Evolutionary conservation across 2,888 invertebrate species (phyloP).

Genomic region (Eucriotettix oculatus): DNA sequence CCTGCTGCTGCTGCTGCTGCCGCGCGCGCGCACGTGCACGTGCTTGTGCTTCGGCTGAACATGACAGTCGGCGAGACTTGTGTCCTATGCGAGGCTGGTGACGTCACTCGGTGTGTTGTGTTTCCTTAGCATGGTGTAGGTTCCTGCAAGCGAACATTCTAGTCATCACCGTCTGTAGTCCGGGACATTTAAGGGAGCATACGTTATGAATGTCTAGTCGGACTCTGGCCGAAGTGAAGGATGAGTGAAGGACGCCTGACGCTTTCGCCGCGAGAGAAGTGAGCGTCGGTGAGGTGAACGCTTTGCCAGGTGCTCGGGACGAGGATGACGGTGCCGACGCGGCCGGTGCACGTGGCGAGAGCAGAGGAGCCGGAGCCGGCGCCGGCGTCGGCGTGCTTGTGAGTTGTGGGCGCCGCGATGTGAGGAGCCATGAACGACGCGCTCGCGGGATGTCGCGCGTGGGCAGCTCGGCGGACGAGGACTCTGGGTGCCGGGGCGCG

Average conservation of each 20-base stretch:
- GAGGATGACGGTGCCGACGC: too few species aligned
- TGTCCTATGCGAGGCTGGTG: too few species aligned
- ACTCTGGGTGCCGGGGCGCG: conserved; percentile 22
- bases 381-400: conserved; percentile 21
- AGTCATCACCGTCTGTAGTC: neutral
- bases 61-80: neutral
- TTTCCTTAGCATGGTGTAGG: too few species aligned
- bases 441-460: conserved; percentile 10
- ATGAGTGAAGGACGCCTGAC: too few species aligned
- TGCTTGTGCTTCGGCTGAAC: neutral
- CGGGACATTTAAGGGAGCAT: too few species aligned
- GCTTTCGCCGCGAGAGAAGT: too few species aligned
- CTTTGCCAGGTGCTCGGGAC: too few species aligned
- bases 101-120: too few species aligned
- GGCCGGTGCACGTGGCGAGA: conserved; percentile 2
- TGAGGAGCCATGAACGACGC: conserved; percentile 18
- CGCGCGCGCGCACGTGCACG: neutral
- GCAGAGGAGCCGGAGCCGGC: conserved; percentile 32
- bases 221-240: too few species aligned
- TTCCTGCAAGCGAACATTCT: neutral
- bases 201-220: too few species aligned
- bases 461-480: conserved; percentile 10
- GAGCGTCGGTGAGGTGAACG: too few species aligned
- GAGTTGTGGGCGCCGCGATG: conserved; percentile 28
- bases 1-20: conserved; percentile 25